Evolutionary conservation across 2,797 vertebrate species (phyloP), one percentile per base, ranked within the genome.

Genomic region (Poeciliopsis turneri): DNA sequence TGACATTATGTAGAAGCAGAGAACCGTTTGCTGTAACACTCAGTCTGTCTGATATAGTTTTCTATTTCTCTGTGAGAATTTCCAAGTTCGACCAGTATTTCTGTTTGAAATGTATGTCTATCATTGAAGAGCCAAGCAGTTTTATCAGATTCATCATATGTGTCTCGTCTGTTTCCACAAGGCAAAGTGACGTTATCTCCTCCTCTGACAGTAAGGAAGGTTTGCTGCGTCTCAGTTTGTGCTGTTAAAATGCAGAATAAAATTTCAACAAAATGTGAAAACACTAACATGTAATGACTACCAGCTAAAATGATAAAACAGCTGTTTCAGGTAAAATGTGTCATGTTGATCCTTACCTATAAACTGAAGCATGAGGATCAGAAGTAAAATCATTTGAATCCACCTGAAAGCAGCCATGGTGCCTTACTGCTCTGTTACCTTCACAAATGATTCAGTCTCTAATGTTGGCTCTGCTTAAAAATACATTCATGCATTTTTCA

Each of bases 1-100:
- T 76, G 69, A 85, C 64, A 0, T 74, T 72, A 83, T 76, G 75
- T 64, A 90, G 55, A 41, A 70, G 46, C 84, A 90, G 83, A 85
- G 78, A 86, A 84, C 84, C 86, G 25, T 78, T 11, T 0, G 2
- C 23, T 76, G 78, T 46, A 10, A 90, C 41, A 28, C 20, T 75
- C 77, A 86, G 73, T 82, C 73, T 74, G 64, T 46, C 33, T 64
- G 69, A 73, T 45, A 70, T 25, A 2, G 25, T 25, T 69, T 23
- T 36, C 9, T n/a, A 33, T 30, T 0, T 59, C 12, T 33, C 51
- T 39, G 68, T 18, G 12, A 33, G 1, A 8, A 33, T 64, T 64
- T 64, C 5, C 59, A 36, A 64, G 59, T 33, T 18, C 2, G 5
- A 64, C 5, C 15, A 61, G 59, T 9, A 0, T 9, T 43, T 3